These are phyloP conservation scores for Pseudobourletiella spinata DNA, from an alignment of 1,140 invertebrate species.

Conservation along the genomic window DNA sequence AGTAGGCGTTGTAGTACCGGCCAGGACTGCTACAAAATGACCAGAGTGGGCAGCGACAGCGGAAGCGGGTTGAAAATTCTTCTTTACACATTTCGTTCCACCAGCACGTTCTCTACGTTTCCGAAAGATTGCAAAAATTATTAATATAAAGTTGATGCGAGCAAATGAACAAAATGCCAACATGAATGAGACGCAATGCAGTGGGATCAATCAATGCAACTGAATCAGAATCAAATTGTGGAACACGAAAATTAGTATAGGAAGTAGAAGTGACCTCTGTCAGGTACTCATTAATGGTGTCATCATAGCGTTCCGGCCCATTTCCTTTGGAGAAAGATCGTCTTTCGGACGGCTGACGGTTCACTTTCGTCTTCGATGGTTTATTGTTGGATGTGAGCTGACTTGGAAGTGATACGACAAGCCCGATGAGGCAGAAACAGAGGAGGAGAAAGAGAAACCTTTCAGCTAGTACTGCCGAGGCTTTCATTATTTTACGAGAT, in stretches of 20 bases:
- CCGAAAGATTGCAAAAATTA: slow-evolving; percentile 44
- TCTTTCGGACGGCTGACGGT: background rate
- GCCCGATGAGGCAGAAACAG: background rate
- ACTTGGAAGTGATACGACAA: slow-evolving; percentile 3
- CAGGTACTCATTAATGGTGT: slow-evolving; percentile 65
- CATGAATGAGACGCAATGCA: too few relatives aligned
- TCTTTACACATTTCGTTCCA: slow-evolving; percentile 89
- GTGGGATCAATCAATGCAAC: too few relatives aligned
- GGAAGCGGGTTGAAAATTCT: slow-evolving; percentile 49
- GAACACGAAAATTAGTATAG: too few relatives aligned
- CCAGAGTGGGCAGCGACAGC: slow-evolving; percentile 75
- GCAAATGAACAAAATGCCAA: too few relatives aligned
- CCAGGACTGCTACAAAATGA: slow-evolving; percentile 78
- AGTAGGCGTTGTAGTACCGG: slow-evolving; percentile 79
- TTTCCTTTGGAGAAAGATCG: background rate
- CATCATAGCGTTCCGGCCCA: slow-evolving; percentile 45
- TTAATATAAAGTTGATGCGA: slow-evolving; percentile 1
- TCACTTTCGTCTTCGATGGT: slow-evolving; percentile 16
- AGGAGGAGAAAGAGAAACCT: background rate
- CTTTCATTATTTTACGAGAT: too few relatives aligned
- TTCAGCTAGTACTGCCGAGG: too few relatives aligned
- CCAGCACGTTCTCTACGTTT: slow-evolving; percentile 70
- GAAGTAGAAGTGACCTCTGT: slow-evolving; percentile 56
- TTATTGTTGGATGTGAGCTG: slow-evolving; percentile 3
- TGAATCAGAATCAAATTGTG: too few relatives aligned